Conservation (phyloP, 2,888 invertebrate genomes). For the Leptinotarsa haldemani region DNA sequence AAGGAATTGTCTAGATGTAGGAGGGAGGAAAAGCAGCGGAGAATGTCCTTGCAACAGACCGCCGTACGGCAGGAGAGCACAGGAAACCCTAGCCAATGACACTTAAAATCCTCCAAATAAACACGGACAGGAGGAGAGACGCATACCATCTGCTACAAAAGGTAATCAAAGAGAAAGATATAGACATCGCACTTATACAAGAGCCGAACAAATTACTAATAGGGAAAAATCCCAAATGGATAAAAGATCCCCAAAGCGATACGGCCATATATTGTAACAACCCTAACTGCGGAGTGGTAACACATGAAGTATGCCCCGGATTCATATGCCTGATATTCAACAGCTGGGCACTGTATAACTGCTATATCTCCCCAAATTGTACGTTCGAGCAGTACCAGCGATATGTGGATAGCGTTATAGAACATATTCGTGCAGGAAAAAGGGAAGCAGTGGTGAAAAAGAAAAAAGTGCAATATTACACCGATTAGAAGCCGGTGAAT, state of each 20-base stretch:
- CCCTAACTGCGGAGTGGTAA: constrained; percentile 1
- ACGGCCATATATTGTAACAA: not conserved
- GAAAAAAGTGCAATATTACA: too few species aligned
- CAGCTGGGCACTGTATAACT: constrained; percentile 1
- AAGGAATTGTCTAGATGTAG: not conserved
- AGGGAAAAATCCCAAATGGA: not conserved
- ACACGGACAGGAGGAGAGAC: not conserved
- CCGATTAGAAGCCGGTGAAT: too few species aligned
- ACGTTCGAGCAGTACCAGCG: not conserved
- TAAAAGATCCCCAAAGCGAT: constrained; percentile 1
- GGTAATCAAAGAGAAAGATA: not conserved
- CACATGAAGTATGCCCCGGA: not conserved
- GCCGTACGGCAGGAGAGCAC: not conserved
- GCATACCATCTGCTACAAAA: constrained; percentile 1
- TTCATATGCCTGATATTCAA: constrained; percentile 5
- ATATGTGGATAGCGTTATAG: not conserved
- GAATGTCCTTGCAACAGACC: constrained; percentile 1
- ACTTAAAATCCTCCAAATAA: not conserved
- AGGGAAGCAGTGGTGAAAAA: not conserved
- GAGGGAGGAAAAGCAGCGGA: not conserved
- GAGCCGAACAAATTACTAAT: constrained; percentile 2
- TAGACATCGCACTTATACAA: not conserved
- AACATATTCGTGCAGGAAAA: not conserved
- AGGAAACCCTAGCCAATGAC: constrained; percentile 1
- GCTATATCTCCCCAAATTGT: not conserved